phyloP scores from a whole-genome alignment of 1,140 invertebrate genomes.

The Trichonephila clavata region DNA sequence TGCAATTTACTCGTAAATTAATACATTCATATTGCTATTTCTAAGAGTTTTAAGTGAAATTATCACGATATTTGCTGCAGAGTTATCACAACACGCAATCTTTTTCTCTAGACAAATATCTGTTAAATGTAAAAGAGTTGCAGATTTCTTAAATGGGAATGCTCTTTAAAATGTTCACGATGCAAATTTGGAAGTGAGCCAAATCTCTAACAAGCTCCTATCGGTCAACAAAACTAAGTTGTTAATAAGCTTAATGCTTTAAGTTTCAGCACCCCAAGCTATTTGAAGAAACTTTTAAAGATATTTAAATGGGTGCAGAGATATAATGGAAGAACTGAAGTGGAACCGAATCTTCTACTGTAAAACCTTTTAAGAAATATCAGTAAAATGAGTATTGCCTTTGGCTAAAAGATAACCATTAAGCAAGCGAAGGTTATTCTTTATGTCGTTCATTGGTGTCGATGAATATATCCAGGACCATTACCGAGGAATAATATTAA shows the following conservation, averaged over 20 bases:
- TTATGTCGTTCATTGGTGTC: not conserved
- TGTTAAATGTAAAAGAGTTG: not conserved
- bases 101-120: not conserved
- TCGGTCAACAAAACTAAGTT: slow-evolving; percentile 20
- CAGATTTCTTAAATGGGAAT: not conserved
- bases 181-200: slow-evolving; percentile 16
- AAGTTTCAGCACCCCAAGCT: slow-evolving; percentile 21
- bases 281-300: slow-evolving; percentile 35
- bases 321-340: slow-evolving; percentile 5
- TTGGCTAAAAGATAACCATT: not conserved
- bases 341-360: not conserved
- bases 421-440: not conserved
- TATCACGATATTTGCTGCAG: not conserved
- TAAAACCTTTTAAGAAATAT: slow-evolving; percentile 47
- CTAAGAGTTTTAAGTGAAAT: not conserved
- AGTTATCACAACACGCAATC: not conserved
- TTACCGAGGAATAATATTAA: not conserved
- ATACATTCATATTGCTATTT: too few relatives aligned
- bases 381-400: slow-evolving; percentile 29
- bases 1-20: too few relatives aligned
- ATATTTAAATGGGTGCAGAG: slow-evolving; percentile 2
- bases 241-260: slow-evolving; percentile 43
- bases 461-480: not conserved
- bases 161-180: slow-evolving; percentile 1
- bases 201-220: not conserved